Evolutionary conservation across 2,888 invertebrate species (phyloP), one percentile per base, ranked within the genome.

Genomic region (Dioctria linearis): DNA sequence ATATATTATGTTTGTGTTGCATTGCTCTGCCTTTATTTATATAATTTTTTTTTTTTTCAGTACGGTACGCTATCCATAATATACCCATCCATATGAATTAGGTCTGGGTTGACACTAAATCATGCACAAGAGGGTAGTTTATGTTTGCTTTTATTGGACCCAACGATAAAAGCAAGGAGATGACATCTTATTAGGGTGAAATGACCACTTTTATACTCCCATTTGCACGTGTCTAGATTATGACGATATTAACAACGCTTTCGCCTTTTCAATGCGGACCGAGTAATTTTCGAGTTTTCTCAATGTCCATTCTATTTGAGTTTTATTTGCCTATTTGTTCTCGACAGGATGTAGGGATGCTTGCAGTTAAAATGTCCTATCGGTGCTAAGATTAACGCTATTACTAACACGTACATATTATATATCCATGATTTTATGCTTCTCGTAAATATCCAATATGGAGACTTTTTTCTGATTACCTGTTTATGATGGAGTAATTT

Each of bases 71-170:
- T 63, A 25, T 43, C 63, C 76, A 63, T 61, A 25, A 25, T 25
- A 25, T 25, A 46, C 63, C 43, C 76, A 76, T 76, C 51, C 76
- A 76, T 63, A 76, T 76, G 76, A 76, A 76, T 76, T 76, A 76
- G 76, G 76, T 76, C 76, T 63, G 76, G 76, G 61, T 63, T 46
- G 63, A n/a, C 54, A 63, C 40, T 79, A 79, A 79, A 79, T 80
- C 80, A 73, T 80, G 57, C 75, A 75, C 75, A 79, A 79, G 78
- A 79, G 78, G 78, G 67, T 79, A 79, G 42, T 79, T 67, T 79
- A 67, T 79, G 57, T 49, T 25, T 46, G 40, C 76, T 78, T 78
- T 78, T 78, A 78, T 78, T 65, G 51, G 65, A 11, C 25, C 40
- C 43, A 42, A 13, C 78, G 65, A 78, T 78, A 78, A 78, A 78